Evolutionary conservation across 2,113 vertebrate genomes (phyloP).

Genomic region (Micromys minutus): DNA sequence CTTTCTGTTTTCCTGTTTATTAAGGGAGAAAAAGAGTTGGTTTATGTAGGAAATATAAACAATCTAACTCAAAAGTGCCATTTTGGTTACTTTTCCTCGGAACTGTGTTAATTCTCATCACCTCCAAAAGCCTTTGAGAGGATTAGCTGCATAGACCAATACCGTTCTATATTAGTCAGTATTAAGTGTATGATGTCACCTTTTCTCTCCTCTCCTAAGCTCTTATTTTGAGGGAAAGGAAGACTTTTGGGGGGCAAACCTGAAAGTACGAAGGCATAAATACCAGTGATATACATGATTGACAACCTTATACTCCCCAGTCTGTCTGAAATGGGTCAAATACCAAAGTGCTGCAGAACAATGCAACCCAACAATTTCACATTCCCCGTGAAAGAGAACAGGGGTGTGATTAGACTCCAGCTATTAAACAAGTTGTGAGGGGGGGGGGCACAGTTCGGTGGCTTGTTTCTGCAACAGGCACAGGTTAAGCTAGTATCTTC

Average conservation of each 20-base stretch:
- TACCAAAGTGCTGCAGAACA: slow-evolving; percentile 84
- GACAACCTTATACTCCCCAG: slow-evolving; percentile 67
- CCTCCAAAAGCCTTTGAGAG: slow-evolving; percentile 71
- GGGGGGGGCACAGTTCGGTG: slow-evolving; percentile 75
- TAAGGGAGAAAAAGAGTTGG: slow-evolving; percentile 45
- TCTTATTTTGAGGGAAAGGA: slow-evolving; percentile 36
- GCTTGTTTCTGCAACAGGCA: slow-evolving; percentile 74
- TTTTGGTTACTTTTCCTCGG: slow-evolving; percentile 60
- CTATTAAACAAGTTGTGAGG: slow-evolving; percentile 80
- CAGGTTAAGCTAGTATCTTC: slow-evolving; percentile 73
- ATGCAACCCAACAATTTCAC: slow-evolving; percentile 78
- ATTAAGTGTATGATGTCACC: slow-evolving; percentile 79
- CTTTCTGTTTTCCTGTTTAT: slow-evolving; percentile 29
- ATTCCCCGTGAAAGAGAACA: slow-evolving; percentile 82
- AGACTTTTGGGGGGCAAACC: neutral
- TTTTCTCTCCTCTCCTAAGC: slow-evolving; percentile 58
- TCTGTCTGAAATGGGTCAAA: slow-evolving; percentile 79
- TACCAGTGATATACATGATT: slow-evolving; percentile 54
- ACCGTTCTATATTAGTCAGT: slow-evolving; percentile 76
- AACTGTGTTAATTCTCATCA: slow-evolving; percentile 65
- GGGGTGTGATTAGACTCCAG: slow-evolving; percentile 78
- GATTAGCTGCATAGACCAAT: slow-evolving; percentile 76
- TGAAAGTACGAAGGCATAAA: slow-evolving; percentile 55
- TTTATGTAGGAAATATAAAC: slow-evolving; percentile 58
- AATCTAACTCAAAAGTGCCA: slow-evolving; percentile 12